Conservation (phyloP, 2,797 vertebrate genomes). For the Labroides dimidiatus region DNA sequence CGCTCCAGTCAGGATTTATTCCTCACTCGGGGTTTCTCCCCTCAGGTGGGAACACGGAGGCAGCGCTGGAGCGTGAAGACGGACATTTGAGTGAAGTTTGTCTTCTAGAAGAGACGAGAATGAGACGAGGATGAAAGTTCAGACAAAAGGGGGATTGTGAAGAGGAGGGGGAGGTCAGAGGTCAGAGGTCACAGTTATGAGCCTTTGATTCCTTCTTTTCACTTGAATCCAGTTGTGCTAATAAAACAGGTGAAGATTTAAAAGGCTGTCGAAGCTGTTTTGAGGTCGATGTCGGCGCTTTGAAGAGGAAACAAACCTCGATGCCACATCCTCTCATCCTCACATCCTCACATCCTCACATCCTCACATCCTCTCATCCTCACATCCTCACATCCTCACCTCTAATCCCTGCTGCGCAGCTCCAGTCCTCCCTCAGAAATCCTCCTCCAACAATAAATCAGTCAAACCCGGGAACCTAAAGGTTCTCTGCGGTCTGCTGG, state of each 20-base stretch:
- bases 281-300: background rate
- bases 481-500: background rate
- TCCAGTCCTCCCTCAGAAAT: constrained; percentile 9
- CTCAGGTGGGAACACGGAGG: background rate
- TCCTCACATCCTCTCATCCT: constrained; percentile 20
- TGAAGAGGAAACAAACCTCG: background rate
- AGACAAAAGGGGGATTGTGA: no score
- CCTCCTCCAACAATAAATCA: constrained; percentile 12
- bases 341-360: constrained; percentile 20
- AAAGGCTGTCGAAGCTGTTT: background rate
- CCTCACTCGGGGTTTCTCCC: no score
- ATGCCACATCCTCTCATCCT: no score
- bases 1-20: background rate
- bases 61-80: background rate
- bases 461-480: constrained; percentile 19
- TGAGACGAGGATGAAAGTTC: no score
- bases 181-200: constrained; percentile 32
- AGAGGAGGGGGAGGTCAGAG: constrained; percentile 31
- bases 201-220: background rate
- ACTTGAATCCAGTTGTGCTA: background rate
- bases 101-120: background rate
- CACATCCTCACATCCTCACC: constrained; percentile 20
- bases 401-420: background rate
- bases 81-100: background rate
- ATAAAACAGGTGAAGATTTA: constrained; percentile 14